These are phyloP conservation scores for Neodiprion pinetum DNA, from an alignment of 1,140 invertebrate species.

Conservation along the genomic window DNA sequence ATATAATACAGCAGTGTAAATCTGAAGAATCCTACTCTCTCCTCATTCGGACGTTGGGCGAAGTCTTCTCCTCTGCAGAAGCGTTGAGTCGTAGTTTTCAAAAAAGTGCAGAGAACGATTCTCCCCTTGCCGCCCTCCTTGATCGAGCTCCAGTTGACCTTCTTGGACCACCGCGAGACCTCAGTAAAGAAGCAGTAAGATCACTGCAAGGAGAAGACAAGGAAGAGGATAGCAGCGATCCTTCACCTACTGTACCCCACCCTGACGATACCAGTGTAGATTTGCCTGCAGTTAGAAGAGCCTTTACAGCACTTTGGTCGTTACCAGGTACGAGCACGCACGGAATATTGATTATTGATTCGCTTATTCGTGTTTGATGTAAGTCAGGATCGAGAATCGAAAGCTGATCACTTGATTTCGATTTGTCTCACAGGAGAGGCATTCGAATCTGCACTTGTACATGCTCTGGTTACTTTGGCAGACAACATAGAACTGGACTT, in stretches of 20 bases:
- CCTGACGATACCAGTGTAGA: constrained; percentile 65
- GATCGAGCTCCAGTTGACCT: constrained; percentile 58
- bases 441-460: constrained; percentile 79
- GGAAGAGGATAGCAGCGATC: constrained; percentile 76
- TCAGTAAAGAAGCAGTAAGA: constrained; percentile 74
- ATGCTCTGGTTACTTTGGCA: constrained; percentile 77
- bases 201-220: constrained; percentile 84
- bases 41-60: constrained; percentile 72
- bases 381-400: constrained; percentile 5
- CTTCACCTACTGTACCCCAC: constrained; percentile 60
- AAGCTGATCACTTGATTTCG: constrained; percentile 13
- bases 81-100: constrained; percentile 75
- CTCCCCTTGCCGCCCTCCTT: constrained; percentile 59
- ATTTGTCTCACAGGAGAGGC: constrained; percentile 54
- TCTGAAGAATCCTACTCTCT: constrained; percentile 68
- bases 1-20: constrained; percentile 73
- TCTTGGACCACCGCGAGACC: constrained; percentile 52
- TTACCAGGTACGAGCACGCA: constrained; percentile 52
- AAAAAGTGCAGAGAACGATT: constrained; percentile 56
- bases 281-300: constrained; percentile 68
- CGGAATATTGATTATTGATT: constrained; percentile 37
- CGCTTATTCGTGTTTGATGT: constrained; percentile 38
- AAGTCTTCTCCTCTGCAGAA: constrained; percentile 77
- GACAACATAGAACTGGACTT: constrained; percentile 79
- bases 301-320: constrained; percentile 68